Percentiles rank a stretch among this genome's conserved stretches.
Conservation (phyloP, 2,113 vertebrate species). For the Dicaeum eximium region DNA sequence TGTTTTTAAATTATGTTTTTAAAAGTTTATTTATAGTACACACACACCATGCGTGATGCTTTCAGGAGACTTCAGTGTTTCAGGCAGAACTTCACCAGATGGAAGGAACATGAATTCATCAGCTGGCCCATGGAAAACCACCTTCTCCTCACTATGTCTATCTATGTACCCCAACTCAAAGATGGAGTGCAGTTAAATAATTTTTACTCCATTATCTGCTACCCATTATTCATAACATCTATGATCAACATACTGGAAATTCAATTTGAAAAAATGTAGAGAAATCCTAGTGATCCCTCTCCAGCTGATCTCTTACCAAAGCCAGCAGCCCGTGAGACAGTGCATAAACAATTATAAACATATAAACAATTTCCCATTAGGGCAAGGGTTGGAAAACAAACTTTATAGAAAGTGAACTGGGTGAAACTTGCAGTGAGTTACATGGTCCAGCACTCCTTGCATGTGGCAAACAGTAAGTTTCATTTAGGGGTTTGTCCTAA, state of each 20-base stretch:
- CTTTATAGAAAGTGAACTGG: neutral
- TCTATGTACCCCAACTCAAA: neutral
- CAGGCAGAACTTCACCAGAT: neutral
- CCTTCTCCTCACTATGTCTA: neutral
- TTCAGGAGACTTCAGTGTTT: neutral
- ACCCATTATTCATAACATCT: neutral
- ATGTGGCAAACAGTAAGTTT: neutral
- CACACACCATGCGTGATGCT: neutral
- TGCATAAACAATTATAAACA: too few relatives aligned
- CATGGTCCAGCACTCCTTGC: neutral
- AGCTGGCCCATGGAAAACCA: neutral
- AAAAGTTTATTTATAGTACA: slow-evolving; percentile 46
- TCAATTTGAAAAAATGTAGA: neutral
- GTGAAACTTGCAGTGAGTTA: neutral
- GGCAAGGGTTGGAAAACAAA: neutral
- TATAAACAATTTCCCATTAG: neutral
- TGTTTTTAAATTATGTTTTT: slow-evolving; percentile 54
- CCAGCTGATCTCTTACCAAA: neutral
- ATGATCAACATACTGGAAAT: neutral
- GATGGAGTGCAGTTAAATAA: neutral
- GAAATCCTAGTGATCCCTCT: neutral
- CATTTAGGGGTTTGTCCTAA: neutral
- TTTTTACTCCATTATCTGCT: neutral
- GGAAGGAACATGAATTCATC: neutral
- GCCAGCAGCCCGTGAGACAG: neutral